Evolutionary conservation across 1,140 invertebrate genomes (phyloP), one percentile per base, ranked within the genome.

Genomic region (Lasaia peninsularis): DNA sequence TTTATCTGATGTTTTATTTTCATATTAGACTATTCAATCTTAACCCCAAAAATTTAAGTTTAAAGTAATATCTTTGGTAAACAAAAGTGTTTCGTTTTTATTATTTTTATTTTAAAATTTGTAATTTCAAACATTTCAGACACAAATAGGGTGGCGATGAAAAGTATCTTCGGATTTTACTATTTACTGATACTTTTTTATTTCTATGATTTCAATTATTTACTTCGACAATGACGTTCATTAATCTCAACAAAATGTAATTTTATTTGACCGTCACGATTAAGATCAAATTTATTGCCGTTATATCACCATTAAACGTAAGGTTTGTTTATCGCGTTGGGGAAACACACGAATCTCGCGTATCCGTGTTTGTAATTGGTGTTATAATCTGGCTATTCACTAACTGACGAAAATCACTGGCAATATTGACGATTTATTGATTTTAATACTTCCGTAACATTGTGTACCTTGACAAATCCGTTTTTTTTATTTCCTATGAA

Each of bases 341-440:
- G 54, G 56, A 64, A 62, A 70, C 58, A 62, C 54, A 60, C 44
- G 60, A 56, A 62, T 28, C 63, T 56, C 52, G 62, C 66, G 65
- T 73, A 69, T 66, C 66, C 66, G 55, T 48, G 40, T 48, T 48
- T 48, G 20, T n/a, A 20, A 48, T 48, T 48, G 40, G 18, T 28
- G 24, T 48, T 11, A 48, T 48, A 20, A n/a, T 18, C 40, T 48
- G 7, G 40, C 40, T 48, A 11, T 48, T 48, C 20, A 48, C 40
- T 12, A 48, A 48, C 11, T 20, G 16, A 48, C 40, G 3, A 48
- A 48, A 48, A 21, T 48, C n/a, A n/a, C 40, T 20, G n/a, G 18
- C 18, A 40, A 11, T 48, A n/a, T 11, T 48, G 20, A 48, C 10
- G 40, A 21, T 20, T 21, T 48, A 48, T 52, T 54, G 48, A 62